Conservation (phyloP, 2,888 invertebrate genomes). For the Epsilonema sp. region DNA sequence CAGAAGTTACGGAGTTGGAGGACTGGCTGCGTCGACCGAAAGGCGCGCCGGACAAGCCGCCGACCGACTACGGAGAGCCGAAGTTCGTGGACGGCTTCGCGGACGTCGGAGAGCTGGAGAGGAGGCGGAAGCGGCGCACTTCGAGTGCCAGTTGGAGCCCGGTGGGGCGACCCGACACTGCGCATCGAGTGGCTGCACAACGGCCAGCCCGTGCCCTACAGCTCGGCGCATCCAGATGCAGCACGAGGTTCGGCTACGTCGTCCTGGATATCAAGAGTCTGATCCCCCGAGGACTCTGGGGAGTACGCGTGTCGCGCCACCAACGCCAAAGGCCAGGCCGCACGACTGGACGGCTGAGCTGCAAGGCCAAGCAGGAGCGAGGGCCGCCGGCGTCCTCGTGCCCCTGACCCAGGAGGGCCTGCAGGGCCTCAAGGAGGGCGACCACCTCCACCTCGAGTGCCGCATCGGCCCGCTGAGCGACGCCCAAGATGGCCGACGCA, state of each 20-base stretch:
- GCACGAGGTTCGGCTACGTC: slow-evolving; percentile 91
- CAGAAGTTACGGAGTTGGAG: slow-evolving; percentile 58
- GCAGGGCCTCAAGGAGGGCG: slow-evolving; percentile 55
- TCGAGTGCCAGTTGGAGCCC: slow-evolving; percentile 83
- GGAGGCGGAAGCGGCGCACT: slow-evolving; percentile 70
- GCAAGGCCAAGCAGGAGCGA: slow-evolving; percentile 14
- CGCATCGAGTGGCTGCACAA: slow-evolving; percentile 87
- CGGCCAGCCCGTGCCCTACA: slow-evolving; percentile 47
- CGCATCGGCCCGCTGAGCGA: slow-evolving; percentile 80
- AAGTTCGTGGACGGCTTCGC: slow-evolving; percentile 67
- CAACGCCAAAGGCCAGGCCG: slow-evolving; percentile 74
- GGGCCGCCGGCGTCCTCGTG: slow-evolving; percentile 26
- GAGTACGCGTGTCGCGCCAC: slow-evolving; percentile 73
- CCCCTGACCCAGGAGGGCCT: slow-evolving; percentile 5
- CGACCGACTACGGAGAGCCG: slow-evolving; percentile 40
- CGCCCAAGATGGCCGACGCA: slow-evolving; percentile 75
- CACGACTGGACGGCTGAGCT: slow-evolving; percentile 68
- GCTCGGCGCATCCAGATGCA: slow-evolving; percentile 13
- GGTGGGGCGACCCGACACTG: slow-evolving; percentile 70
- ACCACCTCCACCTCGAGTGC: slow-evolving; percentile 73
- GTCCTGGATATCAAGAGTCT: slow-evolving; percentile 81
- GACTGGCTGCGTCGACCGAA: slow-evolving; percentile 53
- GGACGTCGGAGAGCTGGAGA: slow-evolving; percentile 60
- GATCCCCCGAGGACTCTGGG: too few relatives aligned
- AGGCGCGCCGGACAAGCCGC: slow-evolving; percentile 19